Evolutionary conservation across 2,113 vertebrate species (phyloP), one percentile per base, ranked within the genome.

Genomic region (Xiphophorus hellerii): DNA sequence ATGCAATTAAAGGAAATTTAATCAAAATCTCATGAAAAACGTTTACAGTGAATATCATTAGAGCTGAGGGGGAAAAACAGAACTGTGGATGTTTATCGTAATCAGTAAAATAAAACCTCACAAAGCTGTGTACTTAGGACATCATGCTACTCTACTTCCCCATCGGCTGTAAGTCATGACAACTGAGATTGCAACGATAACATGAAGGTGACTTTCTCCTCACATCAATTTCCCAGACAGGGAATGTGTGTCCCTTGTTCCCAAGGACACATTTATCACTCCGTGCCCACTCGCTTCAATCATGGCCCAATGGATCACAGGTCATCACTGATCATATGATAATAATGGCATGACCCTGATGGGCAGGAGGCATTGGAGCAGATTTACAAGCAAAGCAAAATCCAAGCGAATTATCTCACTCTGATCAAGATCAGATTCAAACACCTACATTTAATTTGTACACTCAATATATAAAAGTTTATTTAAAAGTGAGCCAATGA

Each of bases 161-260:
- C 79, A 73, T 64, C 76, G 79, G 70, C 86, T 87, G 87, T 73
- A 62, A 88, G 82, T 74, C 81, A 69, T 30, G 65, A 27, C 74
- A 77, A 88, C 76, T 4, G 70, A 80, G 79, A 28, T 65, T 5
- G 22, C 75, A 79, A 90, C 66, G 87, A 85, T 44, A 89, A 87
- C 66, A 63, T 90, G 82, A 94, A 93, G 92, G 92, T 94, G 91
- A 93, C 93, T 90, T 91, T 91, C 80, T 75, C 82, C 82, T 82
- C 28, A 30, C 84, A 90, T 93, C 88, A 87, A 89, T 92, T 86
- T 89, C 69, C 42, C 73, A 75, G 69, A 72, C 78, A 48, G 68
- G 10, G 20, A 83, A 88, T 77, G 67, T 65, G 78, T 69, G 77
- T 81, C 87, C 73, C 62, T 14, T 61, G 77, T 84, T 77, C 78